phyloP scores from a whole-genome alignment of 2,888 invertebrate genomes.

The Sarcophaga carnaria region DNA sequence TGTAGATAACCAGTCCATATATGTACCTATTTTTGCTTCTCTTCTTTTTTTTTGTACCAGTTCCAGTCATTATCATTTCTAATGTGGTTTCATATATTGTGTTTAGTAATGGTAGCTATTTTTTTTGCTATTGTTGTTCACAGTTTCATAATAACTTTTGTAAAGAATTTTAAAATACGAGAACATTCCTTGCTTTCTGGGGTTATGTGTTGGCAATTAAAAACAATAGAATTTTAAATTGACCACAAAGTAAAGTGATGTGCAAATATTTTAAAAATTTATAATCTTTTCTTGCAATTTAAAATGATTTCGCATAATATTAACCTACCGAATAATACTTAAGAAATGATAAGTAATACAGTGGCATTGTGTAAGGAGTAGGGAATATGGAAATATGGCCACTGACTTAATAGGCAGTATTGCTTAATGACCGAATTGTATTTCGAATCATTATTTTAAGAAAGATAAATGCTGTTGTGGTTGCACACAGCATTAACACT shows the following conservation, averaged over 20 bases:
- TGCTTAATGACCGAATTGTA: no score
- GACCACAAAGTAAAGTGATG: slow-evolving; percentile 19
- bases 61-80: slow-evolving; percentile 7
- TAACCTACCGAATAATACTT: neutral
- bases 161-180: slow-evolving; percentile 21
- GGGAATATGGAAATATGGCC: no score
- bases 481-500: no score
- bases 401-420: no score
- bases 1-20: neutral
- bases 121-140: slow-evolving; percentile 9
- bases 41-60: slow-evolving; percentile 3
- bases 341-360: neutral
- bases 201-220: slow-evolving; percentile 54
- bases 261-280: neutral
- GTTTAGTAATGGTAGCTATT: neutral
- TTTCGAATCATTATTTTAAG: no score
- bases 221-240: slow-evolving; percentile 40
- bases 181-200: slow-evolving; percentile 22
- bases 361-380: neutral
- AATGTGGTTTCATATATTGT: slow-evolving; percentile 21
- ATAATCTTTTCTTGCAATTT: no score
- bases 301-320: no score
- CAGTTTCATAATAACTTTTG: neutral
- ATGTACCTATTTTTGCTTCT: no score
- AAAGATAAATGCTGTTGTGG: no score